Conservation (phyloP, 2,113 vertebrate genomes). For the Grammomys dolichurus region DNA sequence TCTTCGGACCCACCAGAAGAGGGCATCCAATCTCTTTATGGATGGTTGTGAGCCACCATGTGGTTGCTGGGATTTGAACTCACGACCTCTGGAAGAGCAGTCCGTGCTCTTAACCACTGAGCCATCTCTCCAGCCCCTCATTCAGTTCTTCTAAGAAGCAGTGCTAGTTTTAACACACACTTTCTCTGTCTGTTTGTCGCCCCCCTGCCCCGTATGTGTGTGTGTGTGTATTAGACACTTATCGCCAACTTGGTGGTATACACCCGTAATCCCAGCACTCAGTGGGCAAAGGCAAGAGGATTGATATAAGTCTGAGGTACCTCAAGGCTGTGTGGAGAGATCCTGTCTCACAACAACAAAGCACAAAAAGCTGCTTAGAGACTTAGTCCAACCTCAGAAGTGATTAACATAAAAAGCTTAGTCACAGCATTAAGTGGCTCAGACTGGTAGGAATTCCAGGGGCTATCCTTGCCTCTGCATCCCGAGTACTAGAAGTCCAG, state of each 20-base stretch:
- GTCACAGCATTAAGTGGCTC: background rate
- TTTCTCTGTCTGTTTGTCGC: no score
- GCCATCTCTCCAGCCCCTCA: no score
- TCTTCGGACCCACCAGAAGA: no score
- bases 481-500: background rate
- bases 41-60: no score
- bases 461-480: background rate
- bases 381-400: slow-evolving; percentile 22
- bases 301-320: background rate
- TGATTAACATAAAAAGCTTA: background rate
- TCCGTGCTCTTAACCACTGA: no score
- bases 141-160: slow-evolving; percentile 18
- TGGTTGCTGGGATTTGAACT: no score
- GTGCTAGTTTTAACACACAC: background rate
- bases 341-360: background rate
- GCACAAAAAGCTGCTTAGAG: background rate
- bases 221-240: background rate
- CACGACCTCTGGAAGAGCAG: no score
- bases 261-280: background rate
- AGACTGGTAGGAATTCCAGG: background rate
- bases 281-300: background rate
- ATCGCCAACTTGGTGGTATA: background rate
- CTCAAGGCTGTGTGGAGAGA: background rate
- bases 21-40: no score
- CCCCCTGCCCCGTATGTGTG: background rate